Evolutionary conservation across 2,113 vertebrate genomes (phyloP).

Genomic region (Nerophis lumbriciformis): DNA sequence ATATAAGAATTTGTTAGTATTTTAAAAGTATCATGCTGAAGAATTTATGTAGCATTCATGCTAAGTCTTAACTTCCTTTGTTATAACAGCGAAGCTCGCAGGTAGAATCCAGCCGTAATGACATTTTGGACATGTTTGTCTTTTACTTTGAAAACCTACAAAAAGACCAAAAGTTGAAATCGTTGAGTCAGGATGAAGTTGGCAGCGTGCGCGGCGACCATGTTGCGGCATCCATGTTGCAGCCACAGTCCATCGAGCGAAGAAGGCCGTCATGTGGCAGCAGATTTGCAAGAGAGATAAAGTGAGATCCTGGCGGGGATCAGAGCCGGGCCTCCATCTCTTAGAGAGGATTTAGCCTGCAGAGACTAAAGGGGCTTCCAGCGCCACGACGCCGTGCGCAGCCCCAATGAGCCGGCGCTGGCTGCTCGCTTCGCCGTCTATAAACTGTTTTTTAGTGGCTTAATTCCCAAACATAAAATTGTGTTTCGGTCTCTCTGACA

Average conservation of each 20-base stretch:
- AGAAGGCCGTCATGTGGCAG: slow-evolving; percentile 65
- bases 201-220: not conserved
- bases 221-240: not conserved
- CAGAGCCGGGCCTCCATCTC: slow-evolving; percentile 63
- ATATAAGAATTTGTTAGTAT: too few relatives aligned
- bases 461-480: slow-evolving; percentile 47
- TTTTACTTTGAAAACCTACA: too few relatives aligned
- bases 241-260: slow-evolving; percentile 63
- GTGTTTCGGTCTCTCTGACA: slow-evolving; percentile 21
- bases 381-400: slow-evolving; percentile 64
- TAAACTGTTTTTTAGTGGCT: slow-evolving; percentile 45
- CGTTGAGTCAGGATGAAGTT: too few relatives aligned
- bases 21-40: too few relatives aligned
- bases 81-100: too few relatives aligned
- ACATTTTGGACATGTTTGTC: too few relatives aligned
- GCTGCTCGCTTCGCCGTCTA: slow-evolving; percentile 47
- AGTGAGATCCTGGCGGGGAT: slow-evolving; percentile 68
- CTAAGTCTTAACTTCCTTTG: too few relatives aligned
- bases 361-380: slow-evolving; percentile 57
- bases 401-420: slow-evolving; percentile 53
- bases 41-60: too few relatives aligned
- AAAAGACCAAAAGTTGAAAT: too few relatives aligned
- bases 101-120: too few relatives aligned
- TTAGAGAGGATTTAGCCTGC: slow-evolving; percentile 71
- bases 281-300: slow-evolving; percentile 76